Conservation (phyloP, 2,113 vertebrate genomes). For the Daubentonia madagascariensis region DNA sequence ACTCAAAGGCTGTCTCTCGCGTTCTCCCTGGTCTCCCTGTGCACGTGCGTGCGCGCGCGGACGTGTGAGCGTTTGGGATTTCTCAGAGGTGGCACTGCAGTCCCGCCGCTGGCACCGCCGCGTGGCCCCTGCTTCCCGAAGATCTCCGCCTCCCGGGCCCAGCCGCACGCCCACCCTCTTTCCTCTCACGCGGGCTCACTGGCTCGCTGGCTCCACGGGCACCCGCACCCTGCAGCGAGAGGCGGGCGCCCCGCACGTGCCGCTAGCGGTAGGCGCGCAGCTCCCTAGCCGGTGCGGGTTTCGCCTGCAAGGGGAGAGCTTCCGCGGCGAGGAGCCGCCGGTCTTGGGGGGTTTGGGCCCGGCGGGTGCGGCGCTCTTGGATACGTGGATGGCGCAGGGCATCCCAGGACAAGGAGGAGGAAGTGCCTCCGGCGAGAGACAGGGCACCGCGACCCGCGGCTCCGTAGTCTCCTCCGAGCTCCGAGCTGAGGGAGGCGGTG, state of each 20-base stretch:
- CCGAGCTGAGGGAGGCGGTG: fast-evolving
- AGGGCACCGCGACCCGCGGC: neutral
- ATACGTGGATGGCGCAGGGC: neutral
- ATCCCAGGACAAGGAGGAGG: neutral
- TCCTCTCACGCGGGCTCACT: neutral
- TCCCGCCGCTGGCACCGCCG: neutral
- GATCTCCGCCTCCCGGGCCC: neutral
- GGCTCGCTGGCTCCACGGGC: slow-evolving; percentile 22
- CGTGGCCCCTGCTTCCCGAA: neutral
- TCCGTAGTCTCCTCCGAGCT: neutral
- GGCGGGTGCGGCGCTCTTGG: neutral
- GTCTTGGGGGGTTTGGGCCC: slow-evolving; percentile 79
- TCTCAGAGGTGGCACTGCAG: slow-evolving; percentile 11
- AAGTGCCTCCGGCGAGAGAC: neutral
- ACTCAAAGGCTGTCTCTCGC: neutral
- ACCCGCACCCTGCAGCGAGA: slow-evolving; percentile 72
- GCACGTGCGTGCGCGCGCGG: slow-evolving; percentile 53
- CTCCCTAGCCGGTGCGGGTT: neutral
- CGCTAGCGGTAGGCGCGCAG: neutral
- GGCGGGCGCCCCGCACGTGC: slow-evolving; percentile 4
- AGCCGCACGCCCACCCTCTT: neutral
- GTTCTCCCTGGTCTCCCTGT: neutral
- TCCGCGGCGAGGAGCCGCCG: slow-evolving; percentile 71
- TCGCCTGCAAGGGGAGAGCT: slow-evolving; percentile 49
- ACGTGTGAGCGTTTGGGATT: neutral